A percentile compares a stretch with the other conserved stretches of the same genome.
These are phyloP conservation scores for Struthidea cinerea DNA, from an alignment of 2,113 vertebrate genomes.

Conservation along the genomic window DNA sequence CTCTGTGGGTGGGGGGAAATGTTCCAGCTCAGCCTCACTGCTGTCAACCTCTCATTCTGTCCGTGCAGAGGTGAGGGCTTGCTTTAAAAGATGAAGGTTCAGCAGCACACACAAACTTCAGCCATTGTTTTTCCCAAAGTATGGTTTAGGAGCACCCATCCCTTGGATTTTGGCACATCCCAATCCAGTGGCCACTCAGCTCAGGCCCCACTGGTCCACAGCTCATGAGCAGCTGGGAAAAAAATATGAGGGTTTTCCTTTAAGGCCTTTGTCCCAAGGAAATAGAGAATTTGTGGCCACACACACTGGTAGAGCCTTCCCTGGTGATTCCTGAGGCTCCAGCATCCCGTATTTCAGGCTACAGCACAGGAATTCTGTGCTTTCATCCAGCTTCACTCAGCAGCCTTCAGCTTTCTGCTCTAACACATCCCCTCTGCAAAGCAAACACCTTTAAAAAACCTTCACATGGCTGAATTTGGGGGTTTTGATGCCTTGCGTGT, in stretches of 20 bases:
- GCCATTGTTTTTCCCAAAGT: background rate
- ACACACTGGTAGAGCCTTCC: background rate
- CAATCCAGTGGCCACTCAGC: background rate
- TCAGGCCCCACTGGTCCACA: background rate
- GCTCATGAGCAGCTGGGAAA: background rate
- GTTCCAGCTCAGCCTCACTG: background rate
- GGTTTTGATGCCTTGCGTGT: background rate
- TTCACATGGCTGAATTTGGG: rapidly evolving
- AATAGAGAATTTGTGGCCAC: background rate
- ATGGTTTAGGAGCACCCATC: background rate
- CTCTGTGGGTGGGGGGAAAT: background rate
- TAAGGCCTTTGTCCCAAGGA: background rate
- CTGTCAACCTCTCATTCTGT: background rate
- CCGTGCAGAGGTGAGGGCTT: background rate
- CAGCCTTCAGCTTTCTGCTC: background rate
- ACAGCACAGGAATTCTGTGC: rapidly evolving
- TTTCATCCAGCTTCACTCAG: background rate
- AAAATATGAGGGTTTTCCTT: background rate
- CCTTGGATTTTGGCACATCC: background rate
- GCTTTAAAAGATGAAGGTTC: background rate
- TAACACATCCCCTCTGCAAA: background rate
- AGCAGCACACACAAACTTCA: background rate
- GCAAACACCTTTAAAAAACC: background rate
- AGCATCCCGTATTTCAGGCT: background rate
- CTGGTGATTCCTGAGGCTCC: background rate